Percentiles rank a stretch among this genome's conserved stretches.
Evolutionary conservation across 2,888 invertebrate species (phyloP).

Genomic region (Macroteleia sp.): DNA sequence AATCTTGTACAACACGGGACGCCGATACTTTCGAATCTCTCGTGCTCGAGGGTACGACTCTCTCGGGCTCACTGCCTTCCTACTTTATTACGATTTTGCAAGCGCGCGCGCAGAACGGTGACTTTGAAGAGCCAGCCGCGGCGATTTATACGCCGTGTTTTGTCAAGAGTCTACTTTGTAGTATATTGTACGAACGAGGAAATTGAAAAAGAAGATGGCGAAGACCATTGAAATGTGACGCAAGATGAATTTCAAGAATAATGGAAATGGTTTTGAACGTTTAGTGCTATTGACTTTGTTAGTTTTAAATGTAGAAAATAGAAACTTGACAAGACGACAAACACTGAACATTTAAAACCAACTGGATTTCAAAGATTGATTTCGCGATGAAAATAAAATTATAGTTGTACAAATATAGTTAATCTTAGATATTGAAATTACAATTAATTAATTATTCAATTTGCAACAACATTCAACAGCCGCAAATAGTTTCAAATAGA

Average conservation of each 20-base stretch:
- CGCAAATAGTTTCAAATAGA: too few relatives aligned
- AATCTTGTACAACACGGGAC: constrained; percentile 35
- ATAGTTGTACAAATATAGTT: too few relatives aligned
- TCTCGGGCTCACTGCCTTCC: constrained; percentile 11
- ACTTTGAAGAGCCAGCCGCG: constrained; percentile 32
- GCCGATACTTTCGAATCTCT: constrained; percentile 56
- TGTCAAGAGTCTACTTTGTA: constrained; percentile 27
- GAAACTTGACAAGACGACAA: constrained; percentile 49
- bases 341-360: too few relatives aligned
- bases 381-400: too few relatives aligned
- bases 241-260: constrained; percentile 29
- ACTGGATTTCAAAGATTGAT: too few relatives aligned
- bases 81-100: constrained; percentile 38
- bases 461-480: too few relatives aligned
- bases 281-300: neutral
- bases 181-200: constrained; percentile 22
- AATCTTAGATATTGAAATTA: too few relatives aligned
- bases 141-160: constrained; percentile 44
- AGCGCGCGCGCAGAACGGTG: constrained; percentile 11
- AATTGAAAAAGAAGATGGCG: constrained; percentile 41
- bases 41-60: constrained; percentile 21
- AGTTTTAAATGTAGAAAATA: neutral
- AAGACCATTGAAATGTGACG: constrained; percentile 22
- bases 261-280: constrained; percentile 18
- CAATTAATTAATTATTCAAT: too few relatives aligned